phyloP scores from a whole-genome alignment of 2,797 vertebrate genomes.

The Alcedo quadribrachys region DNA sequence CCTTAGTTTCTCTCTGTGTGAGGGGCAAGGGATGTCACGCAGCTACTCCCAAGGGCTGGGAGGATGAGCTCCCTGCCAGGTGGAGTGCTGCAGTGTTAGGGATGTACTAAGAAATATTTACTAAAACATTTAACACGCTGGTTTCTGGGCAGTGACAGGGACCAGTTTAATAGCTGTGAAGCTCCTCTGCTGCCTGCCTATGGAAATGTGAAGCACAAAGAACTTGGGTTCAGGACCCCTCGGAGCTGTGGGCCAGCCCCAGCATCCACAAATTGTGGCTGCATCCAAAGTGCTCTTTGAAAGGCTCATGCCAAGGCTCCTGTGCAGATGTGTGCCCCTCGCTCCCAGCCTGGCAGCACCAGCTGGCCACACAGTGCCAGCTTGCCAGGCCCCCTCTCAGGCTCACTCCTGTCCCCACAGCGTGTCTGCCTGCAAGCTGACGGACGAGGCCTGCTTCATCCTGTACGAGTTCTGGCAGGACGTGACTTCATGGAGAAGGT shows the following conservation, averaged over 20 bases:
- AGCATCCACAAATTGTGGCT: neutral
- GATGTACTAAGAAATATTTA: rapidly evolving
- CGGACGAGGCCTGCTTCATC: slow-evolving; percentile 71
- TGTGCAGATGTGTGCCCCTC: too few species aligned
- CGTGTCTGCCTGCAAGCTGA: slow-evolving; percentile 89
- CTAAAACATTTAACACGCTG: rapidly evolving
- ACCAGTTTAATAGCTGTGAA: rapidly evolving
- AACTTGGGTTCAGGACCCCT: neutral
- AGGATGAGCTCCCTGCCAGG: neutral
- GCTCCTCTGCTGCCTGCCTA: neutral
- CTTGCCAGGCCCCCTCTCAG: neutral
- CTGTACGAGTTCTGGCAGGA: slow-evolving; percentile 83
- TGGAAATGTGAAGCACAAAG: neutral
- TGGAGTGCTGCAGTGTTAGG: neutral
- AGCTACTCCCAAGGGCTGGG: neutral
- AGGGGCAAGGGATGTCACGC: neutral
- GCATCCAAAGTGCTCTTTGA: neutral
- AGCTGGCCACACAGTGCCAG: rapidly evolving
- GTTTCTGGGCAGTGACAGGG: neutral
- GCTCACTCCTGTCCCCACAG: slow-evolving; percentile 72
- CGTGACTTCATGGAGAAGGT: slow-evolving; percentile 81
- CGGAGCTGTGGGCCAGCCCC: neutral
- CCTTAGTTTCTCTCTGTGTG: rapidly evolving
- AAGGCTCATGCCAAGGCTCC: rapidly evolving
- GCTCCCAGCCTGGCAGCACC: rapidly evolving